These are phyloP conservation scores for Pseudorhiza aurosa DNA, from an alignment of 30 jellyfish, hydroid and myxozoan species.

Conservation along the genomic window DNA sequence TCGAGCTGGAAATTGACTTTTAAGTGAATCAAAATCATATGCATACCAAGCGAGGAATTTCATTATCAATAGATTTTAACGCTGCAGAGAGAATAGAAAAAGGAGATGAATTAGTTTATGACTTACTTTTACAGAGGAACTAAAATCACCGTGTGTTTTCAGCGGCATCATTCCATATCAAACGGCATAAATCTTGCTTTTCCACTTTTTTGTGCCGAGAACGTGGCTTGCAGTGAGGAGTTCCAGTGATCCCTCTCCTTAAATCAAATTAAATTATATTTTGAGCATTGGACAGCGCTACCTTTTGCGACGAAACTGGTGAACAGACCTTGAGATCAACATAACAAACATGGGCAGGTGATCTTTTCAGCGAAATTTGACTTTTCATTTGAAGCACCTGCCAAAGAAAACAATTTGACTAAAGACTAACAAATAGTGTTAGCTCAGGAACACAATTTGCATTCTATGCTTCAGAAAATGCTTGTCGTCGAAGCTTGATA, in stretches of 20 bases:
- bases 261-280: neutral
- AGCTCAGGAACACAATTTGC: neutral
- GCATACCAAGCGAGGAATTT: too few species aligned
- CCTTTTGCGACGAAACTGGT: neutral
- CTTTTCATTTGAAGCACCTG: conserved; percentile 11
- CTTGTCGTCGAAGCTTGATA: too few species aligned
- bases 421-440: neutral
- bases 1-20: too few species aligned
- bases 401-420: neutral
- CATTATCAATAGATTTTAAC: too few species aligned
- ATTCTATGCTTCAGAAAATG: too few species aligned
- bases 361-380: conserved; percentile 12
- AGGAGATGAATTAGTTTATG: too few species aligned
- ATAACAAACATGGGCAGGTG: conserved; percentile 2
- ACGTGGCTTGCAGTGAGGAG: neutral
- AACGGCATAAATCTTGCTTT: neutral
- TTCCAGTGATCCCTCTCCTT: neutral
- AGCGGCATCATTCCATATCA: neutral
- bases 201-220: neutral
- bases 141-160: neutral
- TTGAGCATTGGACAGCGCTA: neutral
- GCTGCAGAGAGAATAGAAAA: too few species aligned
- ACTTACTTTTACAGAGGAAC: too few species aligned
- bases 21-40: too few species aligned
- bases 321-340: neutral